Percentiles rank a stretch among this genome's conserved stretches.
Evolutionary conservation across 1,140 invertebrate species (phyloP).

Genomic region (Pentalonia nigronervosa): DNA sequence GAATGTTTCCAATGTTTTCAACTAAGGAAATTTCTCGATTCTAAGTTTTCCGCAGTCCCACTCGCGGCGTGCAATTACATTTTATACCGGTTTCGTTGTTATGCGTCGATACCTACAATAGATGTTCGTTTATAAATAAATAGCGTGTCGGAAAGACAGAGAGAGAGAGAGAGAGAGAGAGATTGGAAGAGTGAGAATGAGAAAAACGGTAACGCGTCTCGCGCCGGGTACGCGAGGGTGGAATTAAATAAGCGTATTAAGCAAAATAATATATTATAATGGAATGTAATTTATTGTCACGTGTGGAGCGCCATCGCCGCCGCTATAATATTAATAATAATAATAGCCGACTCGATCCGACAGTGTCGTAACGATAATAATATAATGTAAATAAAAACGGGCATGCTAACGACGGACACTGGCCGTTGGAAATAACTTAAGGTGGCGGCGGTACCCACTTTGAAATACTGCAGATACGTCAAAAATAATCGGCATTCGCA

Average conservation of each 20-base stretch:
- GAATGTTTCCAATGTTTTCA: background rate
- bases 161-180: background rate
- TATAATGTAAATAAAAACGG: background rate
- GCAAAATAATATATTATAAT: background rate
- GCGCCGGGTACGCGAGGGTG: background rate
- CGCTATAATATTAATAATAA: background rate
- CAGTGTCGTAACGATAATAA: background rate
- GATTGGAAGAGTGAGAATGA: background rate
- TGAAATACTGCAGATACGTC: constrained; percentile 13
- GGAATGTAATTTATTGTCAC: constrained; percentile 1
- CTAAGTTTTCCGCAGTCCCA: background rate
- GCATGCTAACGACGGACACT: background rate
- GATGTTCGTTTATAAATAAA: background rate
- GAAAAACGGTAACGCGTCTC: background rate
- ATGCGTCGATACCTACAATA: background rate
- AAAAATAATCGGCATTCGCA: background rate
- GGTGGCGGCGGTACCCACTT: background rate
- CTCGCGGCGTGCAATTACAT: background rate
- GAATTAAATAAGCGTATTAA: background rate
- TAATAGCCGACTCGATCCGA: background rate
- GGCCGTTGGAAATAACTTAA: background rate
- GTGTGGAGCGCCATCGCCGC: background rate
- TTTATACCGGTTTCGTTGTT: background rate
- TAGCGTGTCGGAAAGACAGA: background rate
- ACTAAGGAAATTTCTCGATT: background rate